phyloP scores from a whole-genome alignment of 2,797 vertebrate species.

The Neosalanx taihuensis region DNA sequence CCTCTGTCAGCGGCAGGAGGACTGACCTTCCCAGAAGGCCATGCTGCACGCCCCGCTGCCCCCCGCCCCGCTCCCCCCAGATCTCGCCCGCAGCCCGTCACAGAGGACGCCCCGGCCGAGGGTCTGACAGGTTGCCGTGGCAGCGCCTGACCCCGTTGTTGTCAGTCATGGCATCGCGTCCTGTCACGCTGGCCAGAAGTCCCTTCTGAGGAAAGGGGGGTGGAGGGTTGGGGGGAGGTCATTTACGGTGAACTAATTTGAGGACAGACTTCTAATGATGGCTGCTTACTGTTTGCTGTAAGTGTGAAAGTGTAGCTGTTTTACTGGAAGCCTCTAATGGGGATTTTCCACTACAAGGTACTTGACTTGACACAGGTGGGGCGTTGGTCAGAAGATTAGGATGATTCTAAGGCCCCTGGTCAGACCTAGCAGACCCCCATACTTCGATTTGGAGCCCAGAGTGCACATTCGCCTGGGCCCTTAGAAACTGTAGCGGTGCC shows the following conservation, averaged over 20 bases:
- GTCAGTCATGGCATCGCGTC: conserved; percentile 27
- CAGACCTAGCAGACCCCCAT: no score
- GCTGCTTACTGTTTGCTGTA: not conserved
- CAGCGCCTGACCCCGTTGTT: conserved; percentile 32
- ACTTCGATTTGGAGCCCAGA: no score
- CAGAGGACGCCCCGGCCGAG: not conserved
- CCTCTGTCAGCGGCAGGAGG: conserved; percentile 30
- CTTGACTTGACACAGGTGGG: no score
- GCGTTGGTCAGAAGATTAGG: no score
- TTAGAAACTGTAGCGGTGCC: no score
- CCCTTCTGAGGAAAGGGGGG: not conserved
- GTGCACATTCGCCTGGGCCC: no score
- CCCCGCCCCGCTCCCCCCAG: conserved; percentile 56
- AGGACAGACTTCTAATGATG: no score
- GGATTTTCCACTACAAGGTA: no score
- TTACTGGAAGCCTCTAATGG: no score
- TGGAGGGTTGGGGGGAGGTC: no score
- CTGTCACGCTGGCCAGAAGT: not conserved
- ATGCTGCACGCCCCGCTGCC: conserved; percentile 44
- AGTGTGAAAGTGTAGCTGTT: not conserved
- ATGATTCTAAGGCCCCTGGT: no score
- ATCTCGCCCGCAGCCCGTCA: conserved; percentile 37
- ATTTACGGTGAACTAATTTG: no score
- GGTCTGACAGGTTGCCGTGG: conserved; percentile 52
- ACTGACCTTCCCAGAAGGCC: conserved; percentile 68